Base-by-base conservation (phyloP, 1,140 invertebrate genomes). In the Microplitis mediator region DNA sequence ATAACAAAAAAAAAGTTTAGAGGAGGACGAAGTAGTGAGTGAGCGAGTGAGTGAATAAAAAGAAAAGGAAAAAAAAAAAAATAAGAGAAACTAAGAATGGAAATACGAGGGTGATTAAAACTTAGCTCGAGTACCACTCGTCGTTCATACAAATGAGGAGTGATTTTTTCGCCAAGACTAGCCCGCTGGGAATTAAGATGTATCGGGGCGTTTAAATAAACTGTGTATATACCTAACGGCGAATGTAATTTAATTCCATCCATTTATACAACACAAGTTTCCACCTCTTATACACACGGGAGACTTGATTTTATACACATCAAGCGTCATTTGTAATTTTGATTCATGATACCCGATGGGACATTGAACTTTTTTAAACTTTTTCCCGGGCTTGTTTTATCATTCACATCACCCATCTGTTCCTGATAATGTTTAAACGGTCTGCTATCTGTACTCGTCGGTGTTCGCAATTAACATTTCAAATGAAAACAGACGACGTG, bases 21-120 rank as follows among this genome's bases (percentile, higher is more conserved):
- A 23, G 23, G 23, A 54, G 52, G n/a, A 58, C 5, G 39, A 58
- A 36, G 56, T n/a, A 11, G 45, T 2, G 60, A 72, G 16, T 52
- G 70, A 35, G 61, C 56, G 52, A 56, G 54, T n/a, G 14, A 72
- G 56, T 65, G 67, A 69, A 31, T 14, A 56, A 69, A 32, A 3
- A 69, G 56, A 31, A 61, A 32, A 23, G 61, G 56, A 31, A 50
- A 34, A 23, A 23, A 23, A 23, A 23, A 23, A 23, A 23, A 23
- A 23, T 23, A 63, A 36, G 16, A 16, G 60, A 52, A 52, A 64
- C n/a, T 63, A 52, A 67, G 52, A 60, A 58, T 32, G 63, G 66
- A 64, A 64, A 64, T 64, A 64, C 36, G 62, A 64, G 62, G 62
- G 62, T 64, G 62, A 64, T 64, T 64, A 64, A 64, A 64, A 64